Conservation (phyloP, 2,797 vertebrate genomes). For the Diglossa cyanea region DNA sequence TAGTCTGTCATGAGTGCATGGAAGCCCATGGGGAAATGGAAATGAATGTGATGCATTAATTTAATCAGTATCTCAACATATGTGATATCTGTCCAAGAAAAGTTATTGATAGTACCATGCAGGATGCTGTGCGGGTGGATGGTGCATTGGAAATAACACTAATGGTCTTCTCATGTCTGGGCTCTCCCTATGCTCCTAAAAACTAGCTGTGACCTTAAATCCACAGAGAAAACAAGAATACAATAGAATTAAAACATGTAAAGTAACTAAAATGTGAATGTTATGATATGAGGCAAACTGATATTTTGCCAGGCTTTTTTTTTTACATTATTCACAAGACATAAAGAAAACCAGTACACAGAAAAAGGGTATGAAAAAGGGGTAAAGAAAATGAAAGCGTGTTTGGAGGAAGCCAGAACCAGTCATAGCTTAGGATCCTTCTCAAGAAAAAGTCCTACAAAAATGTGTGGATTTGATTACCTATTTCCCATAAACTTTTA, state of each 20-base stretch:
- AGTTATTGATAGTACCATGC: background rate
- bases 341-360: background rate
- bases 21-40: background rate
- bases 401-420: background rate
- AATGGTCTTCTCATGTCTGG: background rate
- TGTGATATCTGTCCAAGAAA: background rate
- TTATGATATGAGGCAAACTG: background rate
- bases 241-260: background rate
- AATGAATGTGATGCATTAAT: background rate
- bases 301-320: background rate
- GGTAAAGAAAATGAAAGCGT: background rate
- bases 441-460: background rate
- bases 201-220: background rate
- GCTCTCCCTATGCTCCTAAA: background rate
- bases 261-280: background rate
- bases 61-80: background rate
- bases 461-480: background rate
- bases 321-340: background rate
- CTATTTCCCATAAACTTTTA: background rate
- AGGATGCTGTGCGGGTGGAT: background rate
- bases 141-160: background rate
- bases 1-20: background rate
- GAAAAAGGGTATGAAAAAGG: background rate
- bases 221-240: background rate
- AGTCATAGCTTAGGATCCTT: background rate